phyloP scores from a whole-genome alignment of 2,888 invertebrate genomes.

The Tryphoninae sp. region DNA sequence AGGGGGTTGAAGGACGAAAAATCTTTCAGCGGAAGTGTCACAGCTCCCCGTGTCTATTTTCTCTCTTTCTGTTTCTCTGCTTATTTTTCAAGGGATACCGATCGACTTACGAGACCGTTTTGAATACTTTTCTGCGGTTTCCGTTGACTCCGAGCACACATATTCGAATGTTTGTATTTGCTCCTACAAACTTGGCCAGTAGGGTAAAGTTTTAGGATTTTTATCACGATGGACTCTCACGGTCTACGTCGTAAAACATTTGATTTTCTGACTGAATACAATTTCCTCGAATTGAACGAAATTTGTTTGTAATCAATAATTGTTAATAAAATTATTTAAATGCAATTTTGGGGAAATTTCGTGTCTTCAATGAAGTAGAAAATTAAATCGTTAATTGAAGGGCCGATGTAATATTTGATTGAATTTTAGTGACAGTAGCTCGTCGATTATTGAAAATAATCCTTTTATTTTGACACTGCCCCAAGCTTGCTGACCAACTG shows the following conservation, averaged over 20 bases:
- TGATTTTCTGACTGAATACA: neutral
- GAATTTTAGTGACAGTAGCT: neutral
- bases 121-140: constrained; percentile 43
- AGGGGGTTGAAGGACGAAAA: constrained; percentile 38
- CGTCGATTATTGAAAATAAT: constrained; percentile 55
- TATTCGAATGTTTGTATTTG: constrained; percentile 32
- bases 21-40: constrained; percentile 52
- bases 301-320: neutral
- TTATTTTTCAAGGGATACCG: neutral
- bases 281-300: neutral
- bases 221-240: neutral
- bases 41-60: constrained; percentile 9
- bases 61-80: constrained; percentile 14
- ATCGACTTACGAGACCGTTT: constrained; percentile 22
- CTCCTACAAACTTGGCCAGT: constrained; percentile 51
- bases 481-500: neutral
- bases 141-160: constrained; percentile 53
- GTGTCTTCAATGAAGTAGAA: too few relatives aligned
- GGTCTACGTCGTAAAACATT: neutral
- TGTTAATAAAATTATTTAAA: neutral
- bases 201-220: constrained; percentile 1
- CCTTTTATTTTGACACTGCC: constrained; percentile 66
- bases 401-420: neutral
- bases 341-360: neutral
- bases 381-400: too few relatives aligned